Base-by-base conservation (phyloP, 2,888 invertebrate species). In the Tuberolachnus salignus region DNA sequence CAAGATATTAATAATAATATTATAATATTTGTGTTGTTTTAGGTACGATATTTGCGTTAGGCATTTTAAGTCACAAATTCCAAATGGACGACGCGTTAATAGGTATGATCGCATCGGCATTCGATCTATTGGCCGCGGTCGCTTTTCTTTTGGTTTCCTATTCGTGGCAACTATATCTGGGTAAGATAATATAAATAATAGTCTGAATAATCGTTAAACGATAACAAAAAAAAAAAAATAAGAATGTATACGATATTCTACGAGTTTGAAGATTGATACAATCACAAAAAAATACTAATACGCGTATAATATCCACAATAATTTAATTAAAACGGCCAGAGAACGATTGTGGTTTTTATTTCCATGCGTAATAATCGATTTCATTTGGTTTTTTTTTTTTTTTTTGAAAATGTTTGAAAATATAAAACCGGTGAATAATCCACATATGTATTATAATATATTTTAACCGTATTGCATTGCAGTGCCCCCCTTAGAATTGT, bases 401-500 rank as follows among this genome's bases (percentile, higher is more conserved):
- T n/a, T n/a, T n/a, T n/a, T n/a, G n/a, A n/a, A n/a, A n/a, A n/a
- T n/a, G n/a, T n/a, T n/a, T n/a, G n/a, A n/a, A n/a, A n/a, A n/a
- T n/a, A n/a, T n/a, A n/a, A n/a, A n/a, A n/a, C n/a, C n/a, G n/a
- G n/a, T n/a, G n/a, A n/a, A n/a, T n/a, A n/a, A n/a, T n/a, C n/a
- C n/a, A n/a, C n/a, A n/a, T n/a, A n/a, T n/a, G n/a, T n/a, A n/a
- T n/a, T n/a, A n/a, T n/a, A n/a, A n/a, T n/a, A n/a, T 34, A 6
- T 34, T 34, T 34, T 34, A 34, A 2, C 11, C 11, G 19, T 1
- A 53, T 14, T 53, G 6, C 6, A 34, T 75, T 75, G 19, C 26
- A 75, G 75, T 67, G 8, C 75, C 75, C 1, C 75, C 66, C n/a
- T 57, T 75, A 49, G 75, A 67, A 67, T 19, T 75, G 3, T 75